Percentiles rank a stretch among this genome's conserved stretches.
Evolutionary conservation across 2,113 vertebrate genomes (phyloP).

Genomic region (Epinephelus moara): DNA sequence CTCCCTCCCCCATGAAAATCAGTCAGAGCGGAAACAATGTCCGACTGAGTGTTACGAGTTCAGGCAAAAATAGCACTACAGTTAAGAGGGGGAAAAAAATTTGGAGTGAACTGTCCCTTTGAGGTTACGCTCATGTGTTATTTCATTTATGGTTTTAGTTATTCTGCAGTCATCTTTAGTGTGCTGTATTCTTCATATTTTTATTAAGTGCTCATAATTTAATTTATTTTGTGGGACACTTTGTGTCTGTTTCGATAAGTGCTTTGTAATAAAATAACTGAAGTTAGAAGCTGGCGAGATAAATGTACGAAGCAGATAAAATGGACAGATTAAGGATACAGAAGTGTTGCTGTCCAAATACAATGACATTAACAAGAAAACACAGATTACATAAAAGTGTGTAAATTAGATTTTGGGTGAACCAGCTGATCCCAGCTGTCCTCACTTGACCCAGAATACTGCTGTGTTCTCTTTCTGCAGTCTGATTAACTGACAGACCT

Average conservation of each 20-base stretch:
- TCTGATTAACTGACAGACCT: slow-evolving; percentile 39
- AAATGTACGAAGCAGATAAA: not conserved
- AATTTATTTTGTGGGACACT: not conserved
- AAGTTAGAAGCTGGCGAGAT: slow-evolving; percentile 2
- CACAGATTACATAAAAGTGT: slow-evolving; percentile 44
- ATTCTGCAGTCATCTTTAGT: not conserved
- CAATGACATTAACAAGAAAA: slow-evolving; percentile 41
- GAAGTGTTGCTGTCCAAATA: slow-evolving; percentile 40
- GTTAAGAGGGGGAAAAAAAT: too few species aligned
- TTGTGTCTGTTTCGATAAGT: slow-evolving; percentile 20
- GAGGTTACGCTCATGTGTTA: not conserved
- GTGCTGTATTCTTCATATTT: not conserved
- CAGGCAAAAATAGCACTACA: too few species aligned
- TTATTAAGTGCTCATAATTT: not conserved
- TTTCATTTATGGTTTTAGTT: not conserved
- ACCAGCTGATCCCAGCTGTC: slow-evolving; percentile 57
- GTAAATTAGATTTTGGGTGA: slow-evolving; percentile 60
- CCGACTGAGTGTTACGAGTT: too few species aligned
- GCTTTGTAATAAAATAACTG: not conserved
- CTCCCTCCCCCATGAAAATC: too few species aligned
- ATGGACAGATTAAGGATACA: slow-evolving; percentile 2
- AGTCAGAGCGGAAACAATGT: too few species aligned
- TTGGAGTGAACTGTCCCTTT: too few species aligned
- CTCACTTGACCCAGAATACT: slow-evolving; percentile 64
- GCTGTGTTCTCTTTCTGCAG: slow-evolving; percentile 44